A percentile compares a stretch with the other conserved stretches of the same genome.
These are phyloP conservation scores for Uloborus diversus DNA, from an alignment of 1,140 invertebrate species.

Conservation along the genomic window DNA sequence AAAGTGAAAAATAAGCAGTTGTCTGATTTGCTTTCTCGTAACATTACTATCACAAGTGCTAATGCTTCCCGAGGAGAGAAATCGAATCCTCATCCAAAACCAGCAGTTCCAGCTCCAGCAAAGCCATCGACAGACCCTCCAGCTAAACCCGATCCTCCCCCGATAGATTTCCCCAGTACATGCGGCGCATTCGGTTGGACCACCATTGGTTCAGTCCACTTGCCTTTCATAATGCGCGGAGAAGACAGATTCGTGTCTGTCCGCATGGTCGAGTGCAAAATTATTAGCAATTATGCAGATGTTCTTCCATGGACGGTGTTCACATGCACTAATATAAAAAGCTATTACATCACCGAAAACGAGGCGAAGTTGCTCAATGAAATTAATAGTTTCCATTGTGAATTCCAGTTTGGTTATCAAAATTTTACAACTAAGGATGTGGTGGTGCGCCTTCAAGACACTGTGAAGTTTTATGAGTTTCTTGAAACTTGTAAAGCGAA, in stretches of 20 bases:
- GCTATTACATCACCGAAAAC: conserved; percentile 90
- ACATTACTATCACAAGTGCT: conserved; percentile 38
- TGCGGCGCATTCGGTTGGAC: conserved; percentile 90
- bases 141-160: conserved; percentile 20
- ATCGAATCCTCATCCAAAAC: conserved; percentile 9
- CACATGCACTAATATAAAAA: conserved; percentile 85
- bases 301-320: conserved; percentile 63
- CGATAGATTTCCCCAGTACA: conserved; percentile 79
- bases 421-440: conserved; percentile 89
- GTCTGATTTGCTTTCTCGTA: conserved; percentile 32
- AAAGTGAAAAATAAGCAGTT: conserved; percentile 27
- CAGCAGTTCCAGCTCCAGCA: background rate
- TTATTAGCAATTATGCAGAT: conserved; percentile 73
- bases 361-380: conserved; percentile 91
- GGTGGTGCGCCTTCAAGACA: conserved; percentile 85
- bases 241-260: conserved; percentile 85
- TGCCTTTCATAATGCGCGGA: conserved; percentile 86
- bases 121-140: background rate
- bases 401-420: conserved; percentile 86
- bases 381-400: conserved; percentile 92
- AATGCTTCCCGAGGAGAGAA: conserved; percentile 10
- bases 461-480: conserved; percentile 90
- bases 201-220: conserved; percentile 81
- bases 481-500: conserved; percentile 78
- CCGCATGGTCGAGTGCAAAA: conserved; percentile 82